Base-by-base conservation (phyloP, 1,140 invertebrate species). In the Anastrepha ludens region DNA sequence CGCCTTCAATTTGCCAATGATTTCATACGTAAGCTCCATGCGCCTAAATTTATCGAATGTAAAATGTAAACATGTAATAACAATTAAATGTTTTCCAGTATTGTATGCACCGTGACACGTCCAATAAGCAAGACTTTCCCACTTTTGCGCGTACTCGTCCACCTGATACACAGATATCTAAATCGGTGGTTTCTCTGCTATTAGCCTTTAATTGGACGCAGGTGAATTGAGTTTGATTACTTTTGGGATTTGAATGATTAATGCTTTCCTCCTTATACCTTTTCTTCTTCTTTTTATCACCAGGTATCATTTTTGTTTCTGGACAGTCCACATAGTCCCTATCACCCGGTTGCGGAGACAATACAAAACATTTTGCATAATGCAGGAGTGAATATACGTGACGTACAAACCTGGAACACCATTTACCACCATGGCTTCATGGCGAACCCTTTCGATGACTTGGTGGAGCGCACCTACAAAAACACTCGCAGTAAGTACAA, bases 61-160 rank as follows among this genome's bases (percentile, higher is more conserved):
- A 6, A 55, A 55, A 55, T 2, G 11, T 55, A 55, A 55, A 2
- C 0, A 55, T 55, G 50, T 74, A n/a, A 17, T n/a, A 29, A 20
- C 15, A 11, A 1, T 85, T 55, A 29, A 41, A 78, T 62, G 17
- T 39, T 15, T 87, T 13, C 55, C 94, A 98, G 97, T 98, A 96
- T 92, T 98, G 97, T 92, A 97, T 97, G 3, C 96, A 97, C 93
- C 96, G 96, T 78, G 96, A 97, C 90, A 97, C 96, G 41, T 98
- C 97, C 5, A 96, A 98, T 93, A 99, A 98, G 92, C 94, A 93
- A 13, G 95, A 97, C 89, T 99, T 98, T 93, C 96, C 98, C 15
- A 99, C 98, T 3, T 99, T 99, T 93, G 97, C 97, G 0, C 94
- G 98, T 86, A 99, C 98, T 0, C 95, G 97, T 74, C 98, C 98